These are phyloP conservation scores for Epizoanthus stellaris DNA, from an alignment of 92 coral and sea anemone species.

Conservation along the genomic window DNA sequence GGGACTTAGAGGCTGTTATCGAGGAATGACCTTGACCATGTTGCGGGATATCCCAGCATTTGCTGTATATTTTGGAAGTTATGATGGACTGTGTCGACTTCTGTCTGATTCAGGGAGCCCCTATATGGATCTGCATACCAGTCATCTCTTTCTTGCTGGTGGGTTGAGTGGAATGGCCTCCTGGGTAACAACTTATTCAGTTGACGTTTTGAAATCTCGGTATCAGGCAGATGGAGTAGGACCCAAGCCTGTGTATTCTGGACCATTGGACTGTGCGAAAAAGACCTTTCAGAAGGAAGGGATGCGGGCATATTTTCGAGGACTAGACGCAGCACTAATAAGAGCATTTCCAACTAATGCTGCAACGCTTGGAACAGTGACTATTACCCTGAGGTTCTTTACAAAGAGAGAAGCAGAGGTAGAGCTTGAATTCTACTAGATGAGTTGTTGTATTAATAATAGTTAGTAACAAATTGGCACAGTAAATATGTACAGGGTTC, in stretches of 20 bases:
- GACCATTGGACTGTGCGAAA: slow-evolving; percentile 76
- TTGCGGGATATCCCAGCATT: slow-evolving; percentile 84
- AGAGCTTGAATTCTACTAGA: slow-evolving; percentile 49
- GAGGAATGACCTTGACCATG: slow-evolving; percentile 79
- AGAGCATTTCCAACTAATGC: slow-evolving; percentile 97
- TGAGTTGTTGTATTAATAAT: neutral
- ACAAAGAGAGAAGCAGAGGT: slow-evolving; percentile 61
- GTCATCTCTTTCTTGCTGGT: slow-evolving; percentile 81
- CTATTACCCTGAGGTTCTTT: slow-evolving; percentile 75
- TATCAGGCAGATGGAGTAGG: slow-evolving; percentile 90
- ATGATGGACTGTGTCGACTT: slow-evolving; percentile 71
- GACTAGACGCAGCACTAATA: slow-evolving; percentile 79
- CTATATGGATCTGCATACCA: slow-evolving; percentile 63
- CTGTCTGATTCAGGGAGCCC: slow-evolving; percentile 57
- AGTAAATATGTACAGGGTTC: too few relatives aligned
- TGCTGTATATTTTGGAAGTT: slow-evolving; percentile 87
- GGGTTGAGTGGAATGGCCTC: slow-evolving; percentile 89
- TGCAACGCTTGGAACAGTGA: slow-evolving; percentile 91
- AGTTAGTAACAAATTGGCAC: too few relatives aligned
- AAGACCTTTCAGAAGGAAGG: slow-evolving; percentile 78
- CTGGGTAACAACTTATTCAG: slow-evolving; percentile 82
- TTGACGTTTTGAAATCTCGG: slow-evolving; percentile 89
- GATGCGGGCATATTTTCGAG: slow-evolving; percentile 70
- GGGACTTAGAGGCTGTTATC: slow-evolving; percentile 81
- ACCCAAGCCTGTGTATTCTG: slow-evolving; percentile 48